A percentile compares a stretch with the other conserved stretches of the same genome.
Conservation (phyloP, 2,888 invertebrate genomes). For the Silvanus unidentatus region DNA sequence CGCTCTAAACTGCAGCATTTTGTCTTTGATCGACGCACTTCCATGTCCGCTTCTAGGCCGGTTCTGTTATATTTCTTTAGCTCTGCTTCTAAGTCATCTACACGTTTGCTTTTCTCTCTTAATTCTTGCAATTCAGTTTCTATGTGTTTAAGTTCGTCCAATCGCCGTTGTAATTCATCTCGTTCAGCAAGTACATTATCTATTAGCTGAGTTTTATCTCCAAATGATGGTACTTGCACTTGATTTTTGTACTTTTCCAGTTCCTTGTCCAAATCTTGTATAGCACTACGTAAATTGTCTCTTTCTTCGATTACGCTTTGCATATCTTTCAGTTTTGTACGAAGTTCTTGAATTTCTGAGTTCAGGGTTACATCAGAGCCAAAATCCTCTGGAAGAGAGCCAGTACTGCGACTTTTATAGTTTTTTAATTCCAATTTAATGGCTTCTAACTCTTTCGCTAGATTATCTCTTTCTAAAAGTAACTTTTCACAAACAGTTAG, state of each 20-base stretch:
- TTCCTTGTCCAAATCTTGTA: neutral
- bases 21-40: slow-evolving; percentile 19
- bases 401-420: too few species aligned
- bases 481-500: too few species aligned
- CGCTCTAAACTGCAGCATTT: slow-evolving; percentile 21
- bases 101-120: slow-evolving; percentile 23
- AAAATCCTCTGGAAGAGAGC: too few species aligned
- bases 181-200: slow-evolving; percentile 22
- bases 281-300: neutral
- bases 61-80: slow-evolving; percentile 18
- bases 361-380: too few species aligned
- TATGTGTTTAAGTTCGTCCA: slow-evolving; percentile 22
- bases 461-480: too few species aligned
- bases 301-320: neutral
- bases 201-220: too few species aligned
- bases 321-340: too few species aligned
- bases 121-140: slow-evolving; percentile 26
- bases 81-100: slow-evolving; percentile 23
- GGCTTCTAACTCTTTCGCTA: too few species aligned
- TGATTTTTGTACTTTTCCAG: too few species aligned
- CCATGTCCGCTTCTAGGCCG: slow-evolving; percentile 22
- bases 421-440: too few species aligned
- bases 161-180: slow-evolving; percentile 30
- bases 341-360: too few species aligned
- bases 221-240: too few species aligned